A percentile compares a stretch with the other conserved stretches of the same genome.
Conservation (phyloP, 2,797 vertebrate species). For the Leucoraja ocellata region DNA sequence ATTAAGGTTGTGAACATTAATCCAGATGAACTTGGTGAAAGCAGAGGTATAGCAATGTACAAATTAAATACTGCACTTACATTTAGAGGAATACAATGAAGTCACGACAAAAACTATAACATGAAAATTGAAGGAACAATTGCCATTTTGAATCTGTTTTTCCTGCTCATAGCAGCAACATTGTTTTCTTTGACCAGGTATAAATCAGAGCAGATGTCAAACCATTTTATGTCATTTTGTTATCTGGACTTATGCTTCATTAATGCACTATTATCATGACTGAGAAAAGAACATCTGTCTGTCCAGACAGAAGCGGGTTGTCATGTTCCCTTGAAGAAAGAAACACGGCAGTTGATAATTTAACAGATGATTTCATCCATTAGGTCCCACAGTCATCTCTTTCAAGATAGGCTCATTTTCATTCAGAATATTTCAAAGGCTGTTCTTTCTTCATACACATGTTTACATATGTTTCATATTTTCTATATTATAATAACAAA, state of each 20-base stretch:
- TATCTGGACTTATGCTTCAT: slow-evolving; percentile 75
- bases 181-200: slow-evolving; percentile 68
- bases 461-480: background rate
- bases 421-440: background rate
- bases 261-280: slow-evolving; percentile 70
- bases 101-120: background rate
- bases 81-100: background rate
- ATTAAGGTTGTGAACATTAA: slow-evolving; percentile 72
- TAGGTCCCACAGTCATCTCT: background rate
- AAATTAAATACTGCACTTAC: background rate
- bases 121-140: background rate
- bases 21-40: slow-evolving; percentile 56
- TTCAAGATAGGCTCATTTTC: background rate
- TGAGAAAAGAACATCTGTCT: slow-evolving; percentile 65
- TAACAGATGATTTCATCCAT: slow-evolving; percentile 86
- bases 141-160: background rate
- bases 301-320: slow-evolving; percentile 46
- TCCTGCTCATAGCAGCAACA: slow-evolving; percentile 61
- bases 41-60: background rate
- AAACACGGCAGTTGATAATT: slow-evolving; percentile 73
- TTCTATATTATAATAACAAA: background rate
- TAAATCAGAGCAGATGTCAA: slow-evolving; percentile 73
- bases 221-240: slow-evolving; percentile 71
- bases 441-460: background rate
- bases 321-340: slow-evolving; percentile 56